Conservation (phyloP, 2,797 vertebrate species). For the Sebastes iracundus region DNA sequence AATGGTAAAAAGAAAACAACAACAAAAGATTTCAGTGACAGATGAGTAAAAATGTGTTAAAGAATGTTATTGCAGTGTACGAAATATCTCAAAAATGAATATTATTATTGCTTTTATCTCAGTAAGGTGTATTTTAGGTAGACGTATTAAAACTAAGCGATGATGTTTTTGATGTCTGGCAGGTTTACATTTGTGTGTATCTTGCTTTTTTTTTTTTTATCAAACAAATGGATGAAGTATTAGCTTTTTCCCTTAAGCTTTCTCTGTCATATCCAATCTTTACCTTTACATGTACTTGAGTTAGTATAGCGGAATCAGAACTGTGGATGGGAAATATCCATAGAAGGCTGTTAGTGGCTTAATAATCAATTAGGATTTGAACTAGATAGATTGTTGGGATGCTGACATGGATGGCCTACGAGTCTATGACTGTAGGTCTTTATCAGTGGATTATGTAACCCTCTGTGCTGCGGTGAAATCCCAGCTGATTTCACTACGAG, state of each 20-base stretch:
- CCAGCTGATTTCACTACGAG: background rate
- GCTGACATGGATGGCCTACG: constrained; percentile 52
- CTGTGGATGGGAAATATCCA: constrained; percentile 64
- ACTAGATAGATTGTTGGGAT: constrained; percentile 64
- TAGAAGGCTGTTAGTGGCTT: constrained; percentile 73
- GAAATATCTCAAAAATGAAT: constrained; percentile 84
- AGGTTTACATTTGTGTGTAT: constrained; percentile 85
- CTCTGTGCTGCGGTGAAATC: background rate
- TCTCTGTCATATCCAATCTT: constrained; percentile 72
- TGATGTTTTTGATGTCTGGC: constrained; percentile 81
- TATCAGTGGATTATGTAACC: constrained; percentile 16
- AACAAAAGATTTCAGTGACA: constrained; percentile 70
- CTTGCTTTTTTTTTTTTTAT: constrained; percentile 77
- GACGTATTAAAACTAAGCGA: constrained; percentile 81
- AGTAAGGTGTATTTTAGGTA: constrained; percentile 85
- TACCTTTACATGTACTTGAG: constrained; percentile 70
- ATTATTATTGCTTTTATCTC: constrained; percentile 86
- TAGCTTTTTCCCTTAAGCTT: constrained; percentile 80
- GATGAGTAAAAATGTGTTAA: constrained; percentile 72
- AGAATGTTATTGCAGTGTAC: constrained; percentile 88
- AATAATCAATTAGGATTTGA: constrained; percentile 67
- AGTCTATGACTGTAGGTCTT: constrained; percentile 35
- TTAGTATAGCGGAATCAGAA: constrained; percentile 67
- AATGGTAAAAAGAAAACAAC: constrained; percentile 70
- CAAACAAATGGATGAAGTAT: constrained; percentile 85